These are phyloP conservation scores for Vanacampus margaritifer DNA, from an alignment of 2,113 vertebrate species.

Conservation along the genomic window DNA sequence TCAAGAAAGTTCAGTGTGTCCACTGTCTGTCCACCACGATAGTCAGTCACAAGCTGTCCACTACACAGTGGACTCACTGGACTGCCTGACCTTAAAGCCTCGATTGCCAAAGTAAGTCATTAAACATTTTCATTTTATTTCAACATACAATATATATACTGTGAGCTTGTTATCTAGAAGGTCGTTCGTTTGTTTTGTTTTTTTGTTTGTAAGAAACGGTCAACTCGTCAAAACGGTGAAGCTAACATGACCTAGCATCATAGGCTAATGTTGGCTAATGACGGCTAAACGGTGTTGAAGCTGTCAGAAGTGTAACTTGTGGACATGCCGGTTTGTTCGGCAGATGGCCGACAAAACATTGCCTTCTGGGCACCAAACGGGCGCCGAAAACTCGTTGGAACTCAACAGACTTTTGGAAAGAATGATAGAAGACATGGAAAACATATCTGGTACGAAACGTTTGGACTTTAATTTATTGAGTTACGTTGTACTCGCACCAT, in stretches of 20 bases:
- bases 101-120: background rate
- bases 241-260: background rate
- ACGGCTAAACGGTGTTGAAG: background rate
- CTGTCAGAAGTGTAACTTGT: background rate
- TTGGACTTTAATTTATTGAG: background rate
- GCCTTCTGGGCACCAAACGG: constrained; percentile 1
- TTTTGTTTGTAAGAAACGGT: background rate
- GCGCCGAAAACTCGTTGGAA: constrained; percentile 31
- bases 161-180: background rate
- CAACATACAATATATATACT: background rate
- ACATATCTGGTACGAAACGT: constrained; percentile 49
- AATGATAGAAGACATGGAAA: constrained; percentile 62
- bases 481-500: background rate
- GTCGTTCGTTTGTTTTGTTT: background rate
- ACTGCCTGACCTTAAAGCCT: background rate
- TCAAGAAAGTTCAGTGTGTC: background rate
- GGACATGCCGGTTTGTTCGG: constrained; percentile 14
- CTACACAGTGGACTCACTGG: background rate
- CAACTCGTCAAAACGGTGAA: background rate
- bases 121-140: background rate
- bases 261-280: background rate
- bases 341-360: constrained; percentile 52
- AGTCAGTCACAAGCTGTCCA: background rate
- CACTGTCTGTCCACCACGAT: too few species aligned
- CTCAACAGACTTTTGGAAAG: constrained; percentile 58